phyloP scores from a whole-genome alignment of 1,140 invertebrate genomes.

The Sarcophaga peregrina region DNA sequence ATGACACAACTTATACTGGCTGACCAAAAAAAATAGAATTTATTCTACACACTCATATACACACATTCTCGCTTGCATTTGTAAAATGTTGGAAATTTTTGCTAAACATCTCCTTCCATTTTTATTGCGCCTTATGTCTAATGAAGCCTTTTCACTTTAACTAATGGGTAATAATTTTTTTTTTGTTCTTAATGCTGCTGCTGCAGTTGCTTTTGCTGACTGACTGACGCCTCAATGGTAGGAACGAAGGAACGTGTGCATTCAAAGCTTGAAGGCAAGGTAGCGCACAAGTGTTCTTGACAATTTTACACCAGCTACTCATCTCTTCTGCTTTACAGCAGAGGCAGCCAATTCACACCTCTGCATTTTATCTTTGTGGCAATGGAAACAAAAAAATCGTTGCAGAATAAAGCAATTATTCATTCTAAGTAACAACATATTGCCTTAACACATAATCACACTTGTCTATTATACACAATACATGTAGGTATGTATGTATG shows the following conservation, averaged over 20 bases:
- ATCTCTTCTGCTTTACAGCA: background rate
- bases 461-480: background rate
- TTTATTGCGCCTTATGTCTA: background rate
- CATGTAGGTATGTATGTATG: too few species aligned
- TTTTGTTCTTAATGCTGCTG: too few species aligned
- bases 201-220: too few species aligned
- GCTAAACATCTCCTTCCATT: background rate
- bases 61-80: too few species aligned
- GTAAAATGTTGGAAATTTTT: too few species aligned
- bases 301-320: conserved; percentile 21
- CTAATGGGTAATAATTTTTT: background rate
- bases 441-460: conserved; percentile 17
- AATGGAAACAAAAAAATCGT: background rate
- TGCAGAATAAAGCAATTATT: conserved; percentile 12
- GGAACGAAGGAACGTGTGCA: too few species aligned
- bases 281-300: conserved; percentile 11
- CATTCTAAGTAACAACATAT: conserved; percentile 18
- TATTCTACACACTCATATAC: background rate
- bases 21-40: background rate
- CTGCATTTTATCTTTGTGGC: background rate
- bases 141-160: conserved; percentile 11
- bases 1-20: too few species aligned
- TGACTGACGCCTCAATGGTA: too few species aligned
- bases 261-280: background rate
- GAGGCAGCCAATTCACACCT: background rate